phyloP scores from a whole-genome alignment of 2,797 vertebrate species.

The Chaunax sp. region DNA sequence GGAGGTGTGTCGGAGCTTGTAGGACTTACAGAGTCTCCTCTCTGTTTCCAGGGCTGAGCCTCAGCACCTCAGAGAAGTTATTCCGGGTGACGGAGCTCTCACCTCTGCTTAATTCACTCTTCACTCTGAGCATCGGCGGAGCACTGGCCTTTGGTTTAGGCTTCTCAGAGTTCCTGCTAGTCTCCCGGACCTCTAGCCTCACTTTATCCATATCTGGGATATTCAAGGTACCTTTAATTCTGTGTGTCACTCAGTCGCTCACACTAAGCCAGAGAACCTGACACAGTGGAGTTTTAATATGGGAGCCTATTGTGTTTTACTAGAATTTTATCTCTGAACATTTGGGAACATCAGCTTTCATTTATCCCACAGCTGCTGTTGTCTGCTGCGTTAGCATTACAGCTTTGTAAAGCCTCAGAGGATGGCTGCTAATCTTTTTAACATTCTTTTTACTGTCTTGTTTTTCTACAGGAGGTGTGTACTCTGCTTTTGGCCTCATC shows the following conservation, averaged over 20 bases:
- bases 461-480: slow-evolving; percentile 88
- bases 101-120: slow-evolving; percentile 83
- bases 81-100: slow-evolving; percentile 87
- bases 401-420: no score
- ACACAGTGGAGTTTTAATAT: no score
- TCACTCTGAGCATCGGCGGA: slow-evolving; percentile 88
- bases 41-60: slow-evolving; percentile 83
- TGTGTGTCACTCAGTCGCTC: neutral
- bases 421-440: neutral
- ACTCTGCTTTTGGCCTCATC: slow-evolving; percentile 88
- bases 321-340: no score
- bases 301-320: no score
- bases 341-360: no score
- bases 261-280: neutral
- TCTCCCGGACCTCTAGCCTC: slow-evolving; percentile 95
- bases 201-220: slow-evolving; percentile 95
- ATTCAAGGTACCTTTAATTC: slow-evolving; percentile 88
- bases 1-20: no score
- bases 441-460: neutral
- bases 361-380: no score
- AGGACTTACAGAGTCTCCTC: neutral
- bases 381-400: no score
- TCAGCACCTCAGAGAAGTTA: slow-evolving; percentile 90
- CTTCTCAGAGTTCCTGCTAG: slow-evolving; percentile 96
- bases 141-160: slow-evolving; percentile 92